These are phyloP conservation scores for Vulpes lagopus DNA, from an alignment of 2,113 vertebrate species.

Conservation along the genomic window DNA sequence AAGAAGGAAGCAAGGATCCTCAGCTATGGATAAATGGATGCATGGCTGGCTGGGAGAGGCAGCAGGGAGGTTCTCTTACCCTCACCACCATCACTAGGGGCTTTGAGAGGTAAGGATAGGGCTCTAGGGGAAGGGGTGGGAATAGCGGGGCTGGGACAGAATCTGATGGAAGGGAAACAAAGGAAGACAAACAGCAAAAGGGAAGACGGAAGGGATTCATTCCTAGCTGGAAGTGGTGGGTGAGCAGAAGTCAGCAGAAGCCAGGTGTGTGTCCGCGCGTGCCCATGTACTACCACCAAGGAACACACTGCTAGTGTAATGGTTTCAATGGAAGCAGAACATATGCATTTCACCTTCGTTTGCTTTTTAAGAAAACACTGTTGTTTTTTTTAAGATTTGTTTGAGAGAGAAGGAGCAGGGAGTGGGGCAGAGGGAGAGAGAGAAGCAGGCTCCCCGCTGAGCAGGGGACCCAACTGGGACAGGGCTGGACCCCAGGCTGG, in stretches of 20 bases:
- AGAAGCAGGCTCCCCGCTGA: too few relatives aligned
- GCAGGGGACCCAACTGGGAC: too few relatives aligned
- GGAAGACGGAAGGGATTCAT: not conserved
- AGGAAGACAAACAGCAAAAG: not conserved
- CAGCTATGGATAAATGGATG: not conserved
- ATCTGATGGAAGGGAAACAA: not conserved
- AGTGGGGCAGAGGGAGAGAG: too few relatives aligned
- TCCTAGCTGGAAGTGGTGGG: not conserved
- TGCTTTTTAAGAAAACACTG: conserved; percentile 1
- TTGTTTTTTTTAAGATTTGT: too few relatives aligned
- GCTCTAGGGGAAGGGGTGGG: not conserved
- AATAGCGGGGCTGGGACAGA: not conserved
- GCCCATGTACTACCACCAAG: not conserved
- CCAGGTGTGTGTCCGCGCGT: not conserved
- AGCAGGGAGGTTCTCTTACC: not conserved
- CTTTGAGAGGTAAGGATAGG: not conserved
- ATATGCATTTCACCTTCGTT: not conserved
- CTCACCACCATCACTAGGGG: too few relatives aligned
- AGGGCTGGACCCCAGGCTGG: too few relatives aligned
- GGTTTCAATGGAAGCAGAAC: not conserved
- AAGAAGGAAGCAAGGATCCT: not conserved
- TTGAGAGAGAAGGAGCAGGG: too few relatives aligned
- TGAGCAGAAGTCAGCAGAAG: not conserved
- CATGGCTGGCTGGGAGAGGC: not conserved
- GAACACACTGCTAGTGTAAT: not conserved